These are phyloP conservation scores for Cheiracanthium punctorium DNA, from an alignment of 2,888 invertebrate species.

Conservation along the genomic window DNA sequence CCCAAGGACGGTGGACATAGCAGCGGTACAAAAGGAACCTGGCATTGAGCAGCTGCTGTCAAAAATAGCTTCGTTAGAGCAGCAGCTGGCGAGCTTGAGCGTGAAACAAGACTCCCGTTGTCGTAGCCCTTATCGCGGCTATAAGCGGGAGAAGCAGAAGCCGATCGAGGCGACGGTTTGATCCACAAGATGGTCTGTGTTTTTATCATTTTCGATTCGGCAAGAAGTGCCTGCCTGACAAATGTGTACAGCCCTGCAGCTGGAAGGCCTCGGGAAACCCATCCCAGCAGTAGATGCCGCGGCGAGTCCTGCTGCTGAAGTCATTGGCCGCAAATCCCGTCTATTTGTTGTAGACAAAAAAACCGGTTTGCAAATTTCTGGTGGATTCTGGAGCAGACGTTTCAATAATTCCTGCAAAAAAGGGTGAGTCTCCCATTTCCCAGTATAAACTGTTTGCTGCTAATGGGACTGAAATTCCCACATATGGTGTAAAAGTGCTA, in stretches of 20 bases:
- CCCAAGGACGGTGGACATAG: neutral
- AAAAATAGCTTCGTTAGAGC: neutral
- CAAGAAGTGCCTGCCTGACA: neutral
- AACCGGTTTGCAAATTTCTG: conserved; percentile 3
- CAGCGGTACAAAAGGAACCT: neutral
- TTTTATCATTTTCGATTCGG: neutral
- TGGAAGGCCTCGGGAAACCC: neutral
- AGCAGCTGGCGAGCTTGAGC: neutral
- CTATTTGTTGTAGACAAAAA: conserved; percentile 16
- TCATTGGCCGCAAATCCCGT: neutral
- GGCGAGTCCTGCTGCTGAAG: conserved; percentile 1
- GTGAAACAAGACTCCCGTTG: neutral
- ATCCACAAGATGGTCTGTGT: neutral
- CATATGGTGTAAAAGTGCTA: conserved; percentile 30
- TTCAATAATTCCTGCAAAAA: neutral
- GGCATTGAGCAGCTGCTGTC: neutral
- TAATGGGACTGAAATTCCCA: conserved; percentile 33
- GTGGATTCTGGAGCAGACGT: neutral
- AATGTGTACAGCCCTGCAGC: neutral
- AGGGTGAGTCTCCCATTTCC: neutral
- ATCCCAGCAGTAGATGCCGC: neutral
- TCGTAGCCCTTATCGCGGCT: neutral
- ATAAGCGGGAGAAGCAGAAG: neutral
- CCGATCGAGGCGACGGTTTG: neutral
- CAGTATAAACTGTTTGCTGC: neutral